These are phyloP conservation scores for Synanthedon vespiformis DNA, from an alignment of 2,888 invertebrate species.

Conservation along the genomic window DNA sequence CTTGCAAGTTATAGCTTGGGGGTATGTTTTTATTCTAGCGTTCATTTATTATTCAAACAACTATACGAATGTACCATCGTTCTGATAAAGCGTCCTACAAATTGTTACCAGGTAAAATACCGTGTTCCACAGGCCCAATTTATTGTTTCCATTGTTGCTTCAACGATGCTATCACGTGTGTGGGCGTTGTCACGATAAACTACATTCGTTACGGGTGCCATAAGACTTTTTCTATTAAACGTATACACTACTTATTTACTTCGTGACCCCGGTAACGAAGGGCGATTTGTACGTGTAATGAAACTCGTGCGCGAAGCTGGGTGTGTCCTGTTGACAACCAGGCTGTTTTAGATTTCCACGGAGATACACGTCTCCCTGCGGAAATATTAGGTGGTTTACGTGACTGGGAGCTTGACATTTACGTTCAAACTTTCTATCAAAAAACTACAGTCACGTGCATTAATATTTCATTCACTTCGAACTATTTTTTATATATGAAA, in stretches of 20 bases:
- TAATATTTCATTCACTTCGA: too few relatives aligned
- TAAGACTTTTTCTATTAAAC: slow-evolving; percentile 22
- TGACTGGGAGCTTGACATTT: slow-evolving; percentile 23
- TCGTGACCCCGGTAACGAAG: slow-evolving; percentile 28
- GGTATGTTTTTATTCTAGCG: slow-evolving; percentile 5
- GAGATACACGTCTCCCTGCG: slow-evolving; percentile 25
- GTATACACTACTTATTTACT: slow-evolving; percentile 20
- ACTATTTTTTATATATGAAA: too few relatives aligned
- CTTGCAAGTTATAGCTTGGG: slow-evolving; percentile 5
- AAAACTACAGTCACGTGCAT: too few relatives aligned
- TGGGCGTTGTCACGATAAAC: slow-evolving; percentile 48
- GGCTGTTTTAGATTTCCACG: slow-evolving; percentile 28
- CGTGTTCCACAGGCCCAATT: slow-evolving; percentile 35
- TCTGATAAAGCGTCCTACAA: slow-evolving; percentile 19
- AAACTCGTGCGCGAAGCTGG: slow-evolving; percentile 29
- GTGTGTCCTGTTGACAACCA: slow-evolving; percentile 27
- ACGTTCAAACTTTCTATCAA: slow-evolving; percentile 4
- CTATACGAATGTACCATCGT: slow-evolving; percentile 16
- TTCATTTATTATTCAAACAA: slow-evolving; percentile 9
- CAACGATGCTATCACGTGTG: slow-evolving; percentile 43
- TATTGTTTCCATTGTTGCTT: slow-evolving; percentile 28
- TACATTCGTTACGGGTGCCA: slow-evolving; percentile 22
- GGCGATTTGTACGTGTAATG: slow-evolving; percentile 35
- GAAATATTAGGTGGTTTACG: slow-evolving; percentile 24
- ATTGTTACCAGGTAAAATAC: slow-evolving; percentile 29